Evolutionary conservation across 2,888 invertebrate species (phyloP).

Genomic region (Cryptocephalus moraei): DNA sequence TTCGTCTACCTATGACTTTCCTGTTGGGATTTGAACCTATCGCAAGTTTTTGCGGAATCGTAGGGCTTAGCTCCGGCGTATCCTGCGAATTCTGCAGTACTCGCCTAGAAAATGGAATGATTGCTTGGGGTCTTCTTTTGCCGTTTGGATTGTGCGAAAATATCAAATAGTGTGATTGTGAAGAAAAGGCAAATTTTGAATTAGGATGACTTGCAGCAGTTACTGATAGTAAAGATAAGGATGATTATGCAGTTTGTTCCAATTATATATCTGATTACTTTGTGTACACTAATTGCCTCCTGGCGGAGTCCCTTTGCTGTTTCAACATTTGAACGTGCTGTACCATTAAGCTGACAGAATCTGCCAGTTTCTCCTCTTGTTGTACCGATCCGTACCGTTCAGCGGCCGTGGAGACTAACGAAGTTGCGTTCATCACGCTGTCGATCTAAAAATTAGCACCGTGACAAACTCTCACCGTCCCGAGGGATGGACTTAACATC

Average conservation of each 20-base stretch:
- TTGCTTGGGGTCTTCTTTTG: neutral
- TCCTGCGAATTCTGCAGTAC: conserved; percentile 28
- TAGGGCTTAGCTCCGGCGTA: conserved; percentile 11
- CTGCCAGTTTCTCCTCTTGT: conserved; percentile 45
- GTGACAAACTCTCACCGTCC: too few species aligned
- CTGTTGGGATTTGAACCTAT: conserved; percentile 10
- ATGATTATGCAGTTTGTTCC: neutral
- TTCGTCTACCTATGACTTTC: conserved; percentile 35
- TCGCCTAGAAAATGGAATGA: conserved; percentile 21
- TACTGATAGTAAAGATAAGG: neutral
- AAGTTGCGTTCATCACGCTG: conserved; percentile 29
- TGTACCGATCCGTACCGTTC: conserved; percentile 47
- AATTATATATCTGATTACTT: conserved; percentile 15
- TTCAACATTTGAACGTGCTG: conserved; percentile 48
- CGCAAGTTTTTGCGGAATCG: conserved; percentile 4
- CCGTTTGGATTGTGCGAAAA: too few species aligned
- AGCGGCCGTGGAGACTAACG: conserved; percentile 31
- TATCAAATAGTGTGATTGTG: too few species aligned
- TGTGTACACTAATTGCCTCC: conserved; percentile 46
- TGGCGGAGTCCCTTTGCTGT: conserved; percentile 44
- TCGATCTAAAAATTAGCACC: conserved; percentile 21
- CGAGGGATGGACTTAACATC: too few species aligned
- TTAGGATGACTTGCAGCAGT: too few species aligned
- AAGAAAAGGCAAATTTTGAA: too few species aligned
- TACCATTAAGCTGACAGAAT: conserved; percentile 47